Evolutionary conservation across 2,888 invertebrate genomes (phyloP).

Genomic region (Oscheius sp.): DNA sequence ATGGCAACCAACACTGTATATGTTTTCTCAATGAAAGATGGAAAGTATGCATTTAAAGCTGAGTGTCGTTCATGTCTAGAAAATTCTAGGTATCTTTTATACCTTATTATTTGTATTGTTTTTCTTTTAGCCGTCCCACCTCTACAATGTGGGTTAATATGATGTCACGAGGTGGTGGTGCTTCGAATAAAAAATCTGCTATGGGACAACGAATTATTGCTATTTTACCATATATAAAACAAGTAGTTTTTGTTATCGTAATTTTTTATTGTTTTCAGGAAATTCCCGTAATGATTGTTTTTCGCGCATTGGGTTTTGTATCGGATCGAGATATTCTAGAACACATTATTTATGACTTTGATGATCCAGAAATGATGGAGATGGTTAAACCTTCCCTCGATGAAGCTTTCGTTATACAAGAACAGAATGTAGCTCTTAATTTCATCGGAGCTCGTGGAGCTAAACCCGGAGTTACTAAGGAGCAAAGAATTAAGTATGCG

Average conservation of each 20-base stretch:
- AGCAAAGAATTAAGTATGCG: conserved; percentile 98
- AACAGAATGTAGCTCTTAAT: conserved; percentile 96
- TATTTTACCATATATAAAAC: conserved; percentile 94
- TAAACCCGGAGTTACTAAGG: conserved; percentile 95
- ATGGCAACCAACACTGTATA: conserved; percentile 99
- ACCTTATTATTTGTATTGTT: too few relatives aligned
- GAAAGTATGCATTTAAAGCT: conserved; percentile 97
- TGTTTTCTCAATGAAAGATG: conserved; percentile 99
- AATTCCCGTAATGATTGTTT: conserved; percentile 99
- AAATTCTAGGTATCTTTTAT: conserved; percentile 75
- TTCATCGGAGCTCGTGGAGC: conserved; percentile 98
- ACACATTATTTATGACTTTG: conserved; percentile 99
- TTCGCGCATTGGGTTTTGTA: conserved; percentile 97
- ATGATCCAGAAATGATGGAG: conserved; percentile 99
- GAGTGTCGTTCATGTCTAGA: conserved; percentile 95
- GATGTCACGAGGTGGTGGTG: conserved; percentile 94
- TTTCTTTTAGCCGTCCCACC: conserved; percentile 83
- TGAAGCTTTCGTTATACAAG: conserved; percentile 97
- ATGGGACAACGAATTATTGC: conserved; percentile 98
- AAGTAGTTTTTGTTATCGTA: conserved; percentile 37
- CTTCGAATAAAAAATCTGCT: conserved; percentile 83
- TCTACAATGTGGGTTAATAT: conserved; percentile 93
- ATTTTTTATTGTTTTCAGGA: conserved; percentile 77
- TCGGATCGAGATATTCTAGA: conserved; percentile 98
- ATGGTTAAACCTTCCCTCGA: conserved; percentile 99